Evolutionary conservation across 1,140 invertebrate genomes (phyloP).

Genomic region (Eumaeus atala): DNA sequence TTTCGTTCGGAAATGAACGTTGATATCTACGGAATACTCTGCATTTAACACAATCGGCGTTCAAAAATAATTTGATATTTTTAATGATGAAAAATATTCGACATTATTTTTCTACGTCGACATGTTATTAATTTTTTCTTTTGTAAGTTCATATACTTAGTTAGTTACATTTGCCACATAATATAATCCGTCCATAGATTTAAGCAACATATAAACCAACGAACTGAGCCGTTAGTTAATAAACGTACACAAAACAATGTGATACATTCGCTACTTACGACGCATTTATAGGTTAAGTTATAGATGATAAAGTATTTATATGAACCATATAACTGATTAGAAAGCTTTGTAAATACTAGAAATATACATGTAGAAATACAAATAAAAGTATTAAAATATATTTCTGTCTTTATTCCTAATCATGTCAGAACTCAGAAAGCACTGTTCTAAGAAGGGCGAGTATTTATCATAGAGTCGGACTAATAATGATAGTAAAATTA

Average conservation of each 20-base stretch:
- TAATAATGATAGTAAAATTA: too few relatives aligned
- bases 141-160: neutral
- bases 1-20: too few relatives aligned
- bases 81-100: neutral
- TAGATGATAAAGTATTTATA: constrained; percentile 57
- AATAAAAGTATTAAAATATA: constrained; percentile 17
- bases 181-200: constrained; percentile 3
- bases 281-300: constrained; percentile 63
- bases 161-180: constrained; percentile 7
- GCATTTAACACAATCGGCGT: neutral
- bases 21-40: too few relatives aligned
- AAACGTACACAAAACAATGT: constrained; percentile 59
- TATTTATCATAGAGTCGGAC: too few relatives aligned
- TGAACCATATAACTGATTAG: constrained; percentile 54
- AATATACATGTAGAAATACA: constrained; percentile 23
- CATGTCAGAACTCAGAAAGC: too few relatives aligned
- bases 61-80: neutral
- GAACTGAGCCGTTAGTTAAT: constrained; percentile 7
- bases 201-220: neutral
- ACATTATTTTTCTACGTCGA: constrained; percentile 4
- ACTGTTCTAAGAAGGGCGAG: too few relatives aligned
- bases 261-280: constrained; percentile 57
- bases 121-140: constrained; percentile 3
- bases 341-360: constrained; percentile 66
- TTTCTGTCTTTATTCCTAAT: neutral